Evolutionary conservation across 2,888 invertebrate genomes (phyloP), one percentile per base, ranked within the genome.

Genomic region (Plutella xylostella): DNA sequence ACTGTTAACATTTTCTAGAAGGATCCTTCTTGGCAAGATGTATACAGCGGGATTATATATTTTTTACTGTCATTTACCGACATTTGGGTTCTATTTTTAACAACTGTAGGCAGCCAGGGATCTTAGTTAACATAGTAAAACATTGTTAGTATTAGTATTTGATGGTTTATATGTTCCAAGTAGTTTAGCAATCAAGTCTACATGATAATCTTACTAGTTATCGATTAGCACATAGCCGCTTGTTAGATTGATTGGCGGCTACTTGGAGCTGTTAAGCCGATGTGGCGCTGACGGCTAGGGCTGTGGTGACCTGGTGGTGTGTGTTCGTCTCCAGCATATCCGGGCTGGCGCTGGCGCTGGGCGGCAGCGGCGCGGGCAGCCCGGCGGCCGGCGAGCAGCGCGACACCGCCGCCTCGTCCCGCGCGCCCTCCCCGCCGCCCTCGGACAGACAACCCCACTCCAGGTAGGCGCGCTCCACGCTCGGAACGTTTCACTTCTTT

Each of bases 301-400:
- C 71, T 72, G 68, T 79, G 80, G 80, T 84, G 80, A 83, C 76
- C 69, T 80, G 72, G 79, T 78, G 74, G 65, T 82, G 83, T 83
- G 77, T 84, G 78, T 73, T 68, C 84, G 85, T 85, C 79, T 74
- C 67, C 85, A 85, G 85, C 74, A 84, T 85, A 79, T 82, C 70
- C 82, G 85, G 85, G 65, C 58, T 85, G 84, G 85, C 85, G 75
- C 58, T 85, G 80, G 85, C 85, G 70, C 77, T 85, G 63, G 85
- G 83, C 55, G 70, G 83, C 61, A 80, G 76, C 72, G 68, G 79
- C 50, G 65, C 72, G 35, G 75, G 76, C 71, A 80, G 78, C 50
- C 79, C 79, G 20, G 64, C 69, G 48, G 53, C 66, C 45, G 74
- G 43, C n/a, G 45, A 72, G 53, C 65, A 65, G 57, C 72, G 63